A percentile compares a stretch with the other conserved stretches of the same genome.
Conservation (phyloP, 2,113 vertebrate genomes). For the Rattus rattus region DNA sequence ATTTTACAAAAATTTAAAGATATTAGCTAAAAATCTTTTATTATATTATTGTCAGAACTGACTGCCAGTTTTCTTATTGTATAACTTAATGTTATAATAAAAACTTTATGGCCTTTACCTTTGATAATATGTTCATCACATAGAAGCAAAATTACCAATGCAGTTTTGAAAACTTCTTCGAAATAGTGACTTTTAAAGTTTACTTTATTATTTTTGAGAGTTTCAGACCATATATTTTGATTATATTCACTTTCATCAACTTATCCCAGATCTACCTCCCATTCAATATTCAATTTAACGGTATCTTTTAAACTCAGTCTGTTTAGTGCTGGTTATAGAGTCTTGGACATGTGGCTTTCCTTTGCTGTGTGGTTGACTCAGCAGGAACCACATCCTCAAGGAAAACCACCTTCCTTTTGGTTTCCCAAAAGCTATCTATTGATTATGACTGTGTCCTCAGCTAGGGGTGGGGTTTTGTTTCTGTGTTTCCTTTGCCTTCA, state of each 20-base stretch:
- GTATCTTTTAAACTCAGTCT: background rate
- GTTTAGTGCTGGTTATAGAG: background rate
- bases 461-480: background rate
- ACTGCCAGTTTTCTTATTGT: background rate
- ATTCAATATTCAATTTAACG: background rate
- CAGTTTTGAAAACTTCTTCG: background rate
- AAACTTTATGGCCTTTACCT: background rate
- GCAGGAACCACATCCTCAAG: background rate
- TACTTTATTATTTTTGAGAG: background rate
- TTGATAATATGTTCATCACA: background rate
- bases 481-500: background rate
- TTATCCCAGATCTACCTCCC: background rate
- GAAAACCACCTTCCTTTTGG: background rate
- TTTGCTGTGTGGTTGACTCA: background rate
- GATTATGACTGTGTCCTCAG: background rate
- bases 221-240: background rate
- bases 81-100: background rate
- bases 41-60: background rate
- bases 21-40: background rate
- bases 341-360: background rate
- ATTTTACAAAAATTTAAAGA: background rate
- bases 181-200: background rate
- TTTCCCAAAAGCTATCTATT: background rate
- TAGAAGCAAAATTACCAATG: background rate
- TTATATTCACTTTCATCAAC: background rate